Conservation (phyloP, 1,140 invertebrate genomes). For the Ptiloglossa arizonensis region DNA sequence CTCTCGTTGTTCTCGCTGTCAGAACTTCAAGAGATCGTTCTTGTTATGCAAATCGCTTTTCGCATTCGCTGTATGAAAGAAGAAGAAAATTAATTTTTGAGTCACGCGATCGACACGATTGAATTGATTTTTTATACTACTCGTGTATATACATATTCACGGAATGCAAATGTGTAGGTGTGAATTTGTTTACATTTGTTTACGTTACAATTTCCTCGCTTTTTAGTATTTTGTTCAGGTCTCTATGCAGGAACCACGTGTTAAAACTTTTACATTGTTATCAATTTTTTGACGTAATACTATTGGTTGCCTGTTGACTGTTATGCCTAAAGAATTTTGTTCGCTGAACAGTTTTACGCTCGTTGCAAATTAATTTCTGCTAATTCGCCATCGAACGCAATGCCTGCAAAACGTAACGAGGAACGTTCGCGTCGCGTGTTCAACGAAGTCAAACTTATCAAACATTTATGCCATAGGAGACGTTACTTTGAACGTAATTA, state of each 20-base stretch:
- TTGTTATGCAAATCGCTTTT: conserved; percentile 20
- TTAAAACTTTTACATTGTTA: no score
- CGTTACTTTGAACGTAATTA: no score
- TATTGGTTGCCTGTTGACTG: not conserved
- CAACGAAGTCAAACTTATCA: no score
- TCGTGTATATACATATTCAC: not conserved
- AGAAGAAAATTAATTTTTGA: not conserved
- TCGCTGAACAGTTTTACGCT: not conserved
- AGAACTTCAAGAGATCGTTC: not conserved
- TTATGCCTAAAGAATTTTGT: not conserved
- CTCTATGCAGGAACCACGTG: not conserved
- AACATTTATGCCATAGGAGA: no score
- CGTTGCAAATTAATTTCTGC: conserved; percentile 8
- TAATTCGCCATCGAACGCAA: conserved; percentile 1
- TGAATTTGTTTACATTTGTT: no score
- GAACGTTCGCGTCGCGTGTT: not conserved
- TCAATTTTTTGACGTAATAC: not conserved
- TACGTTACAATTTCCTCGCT: not conserved
- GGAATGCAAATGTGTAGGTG: not conserved
- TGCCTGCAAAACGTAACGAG: not conserved
- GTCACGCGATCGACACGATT: no score
- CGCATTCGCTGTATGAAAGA: not conserved
- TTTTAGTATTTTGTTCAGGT: not conserved
- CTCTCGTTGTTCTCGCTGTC: not conserved
- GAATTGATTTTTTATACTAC: not conserved